phyloP scores from a whole-genome alignment of 1,140 invertebrate genomes.

The Zaprionus taronus region DNA sequence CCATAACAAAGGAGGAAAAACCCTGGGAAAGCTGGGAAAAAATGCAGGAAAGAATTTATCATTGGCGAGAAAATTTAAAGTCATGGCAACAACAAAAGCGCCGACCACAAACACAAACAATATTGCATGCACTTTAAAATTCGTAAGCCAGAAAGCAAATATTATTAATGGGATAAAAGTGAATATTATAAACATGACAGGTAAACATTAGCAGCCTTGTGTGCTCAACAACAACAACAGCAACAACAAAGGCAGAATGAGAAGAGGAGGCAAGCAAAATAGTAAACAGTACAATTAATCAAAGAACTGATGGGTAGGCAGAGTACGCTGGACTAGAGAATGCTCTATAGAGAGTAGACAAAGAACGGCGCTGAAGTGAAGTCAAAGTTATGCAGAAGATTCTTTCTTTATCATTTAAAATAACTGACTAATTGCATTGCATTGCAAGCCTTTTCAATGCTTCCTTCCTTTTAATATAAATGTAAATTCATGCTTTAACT shows the following conservation, averaged over 20 bases:
- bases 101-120: slow-evolving; percentile 51
- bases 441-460: no score
- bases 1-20: background rate
- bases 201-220: slow-evolving; percentile 27
- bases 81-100: slow-evolving; percentile 4
- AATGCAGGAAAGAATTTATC: background rate
- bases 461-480: no score
- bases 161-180: slow-evolving; percentile 52
- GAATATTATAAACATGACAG: slow-evolving; percentile 58
- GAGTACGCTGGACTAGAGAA: no score
- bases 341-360: no score
- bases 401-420: no score
- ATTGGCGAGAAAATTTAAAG: slow-evolving; percentile 9
- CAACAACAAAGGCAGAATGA: background rate
- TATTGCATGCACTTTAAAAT: slow-evolving; percentile 51
- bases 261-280: background rate
- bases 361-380: no score
- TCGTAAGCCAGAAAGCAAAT: slow-evolving; percentile 51
- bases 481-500: no score
- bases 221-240: slow-evolving; percentile 10
- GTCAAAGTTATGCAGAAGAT: no score
- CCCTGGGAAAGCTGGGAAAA: background rate
- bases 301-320: slow-evolving; percentile 4
- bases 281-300: slow-evolving; percentile 64
- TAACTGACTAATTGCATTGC: no score